Conservation (phyloP, 2,888 invertebrate species). For the Lissocephala sabroskyi region DNA sequence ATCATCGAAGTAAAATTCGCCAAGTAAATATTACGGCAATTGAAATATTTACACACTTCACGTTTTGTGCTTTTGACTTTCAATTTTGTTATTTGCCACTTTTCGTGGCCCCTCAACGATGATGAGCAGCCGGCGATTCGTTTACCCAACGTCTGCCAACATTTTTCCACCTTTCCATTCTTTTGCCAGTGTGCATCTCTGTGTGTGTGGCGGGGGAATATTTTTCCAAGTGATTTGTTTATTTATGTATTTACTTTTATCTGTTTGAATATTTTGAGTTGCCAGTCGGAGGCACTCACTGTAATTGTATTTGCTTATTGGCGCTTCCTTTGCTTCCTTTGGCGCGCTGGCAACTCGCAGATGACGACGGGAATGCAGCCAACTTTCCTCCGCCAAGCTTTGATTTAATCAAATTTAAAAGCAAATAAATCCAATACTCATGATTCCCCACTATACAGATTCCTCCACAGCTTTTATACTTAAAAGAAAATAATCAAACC, state of each 20-base stretch:
- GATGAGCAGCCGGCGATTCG: neutral
- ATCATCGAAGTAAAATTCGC: constrained; percentile 10
- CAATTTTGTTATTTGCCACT: constrained; percentile 24
- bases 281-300: constrained; percentile 44
- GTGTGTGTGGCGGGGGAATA: constrained; percentile 54
- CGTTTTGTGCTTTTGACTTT: constrained; percentile 35
- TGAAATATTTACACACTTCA: constrained; percentile 50
- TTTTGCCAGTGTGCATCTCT: constrained; percentile 44
- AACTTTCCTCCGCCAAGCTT: constrained; percentile 22
- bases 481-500: no score
- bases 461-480: no score
- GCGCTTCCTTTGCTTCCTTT: constrained; percentile 41
- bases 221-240: constrained; percentile 59
- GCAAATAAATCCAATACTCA: constrained; percentile 34
- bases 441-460: neutral
- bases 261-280: constrained; percentile 40
- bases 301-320: constrained; percentile 56
- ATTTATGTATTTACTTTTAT: constrained; percentile 58
- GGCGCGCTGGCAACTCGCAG: constrained; percentile 47
- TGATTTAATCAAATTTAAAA: constrained; percentile 50
- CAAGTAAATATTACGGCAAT: constrained; percentile 42
- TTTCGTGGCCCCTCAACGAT: neutral
- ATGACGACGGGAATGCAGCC: constrained; percentile 35
- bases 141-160: neutral
- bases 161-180: neutral